These are phyloP conservation scores for Poeciliopsis infans DNA, from an alignment of 2,797 vertebrate species.

Conservation along the genomic window DNA sequence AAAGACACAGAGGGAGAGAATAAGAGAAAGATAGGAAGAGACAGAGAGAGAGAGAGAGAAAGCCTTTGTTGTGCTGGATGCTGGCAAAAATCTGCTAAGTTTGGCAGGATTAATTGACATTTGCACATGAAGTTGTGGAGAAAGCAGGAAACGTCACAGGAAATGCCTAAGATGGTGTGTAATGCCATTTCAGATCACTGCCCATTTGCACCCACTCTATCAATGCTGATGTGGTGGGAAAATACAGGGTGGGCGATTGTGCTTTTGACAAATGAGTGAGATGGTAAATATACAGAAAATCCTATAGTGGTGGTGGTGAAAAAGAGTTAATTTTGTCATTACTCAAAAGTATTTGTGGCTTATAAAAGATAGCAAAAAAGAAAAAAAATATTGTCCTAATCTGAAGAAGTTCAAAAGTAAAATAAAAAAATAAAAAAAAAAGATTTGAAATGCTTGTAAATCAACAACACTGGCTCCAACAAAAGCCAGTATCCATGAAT, in stretches of 20 bases:
- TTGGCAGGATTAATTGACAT: slow-evolving; percentile 73
- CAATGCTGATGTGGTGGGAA: slow-evolving; percentile 62
- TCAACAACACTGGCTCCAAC: not conserved
- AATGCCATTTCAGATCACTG: slow-evolving; percentile 77
- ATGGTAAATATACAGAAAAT: slow-evolving; percentile 23
- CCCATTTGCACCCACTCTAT: slow-evolving; percentile 58
- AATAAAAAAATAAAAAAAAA: not conserved
- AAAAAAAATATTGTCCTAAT: not conserved
- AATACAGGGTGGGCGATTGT: slow-evolving; percentile 29
- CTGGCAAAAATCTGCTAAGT: slow-evolving; percentile 55
- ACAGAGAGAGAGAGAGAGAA: slow-evolving; percentile 49
- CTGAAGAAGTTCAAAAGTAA: not conserved
- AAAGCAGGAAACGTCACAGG: slow-evolving; percentile 73
- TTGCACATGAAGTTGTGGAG: slow-evolving; percentile 68
- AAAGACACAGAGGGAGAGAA: slow-evolving; percentile 38
- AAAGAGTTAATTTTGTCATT: not conserved
- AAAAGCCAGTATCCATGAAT: not conserved
- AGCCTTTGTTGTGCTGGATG: slow-evolving; percentile 69
- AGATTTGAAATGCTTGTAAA: not conserved
- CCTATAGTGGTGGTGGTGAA: slow-evolving; percentile 8
- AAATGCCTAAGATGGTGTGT: slow-evolving; percentile 82
- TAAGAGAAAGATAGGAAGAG: slow-evolving; percentile 29
- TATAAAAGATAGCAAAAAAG: not conserved
- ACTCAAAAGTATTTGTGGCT: not conserved
- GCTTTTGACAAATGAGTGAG: slow-evolving; percentile 1